Base-by-base conservation (phyloP, 2,113 vertebrate species). In the Dicrurus megarhynchus region DNA sequence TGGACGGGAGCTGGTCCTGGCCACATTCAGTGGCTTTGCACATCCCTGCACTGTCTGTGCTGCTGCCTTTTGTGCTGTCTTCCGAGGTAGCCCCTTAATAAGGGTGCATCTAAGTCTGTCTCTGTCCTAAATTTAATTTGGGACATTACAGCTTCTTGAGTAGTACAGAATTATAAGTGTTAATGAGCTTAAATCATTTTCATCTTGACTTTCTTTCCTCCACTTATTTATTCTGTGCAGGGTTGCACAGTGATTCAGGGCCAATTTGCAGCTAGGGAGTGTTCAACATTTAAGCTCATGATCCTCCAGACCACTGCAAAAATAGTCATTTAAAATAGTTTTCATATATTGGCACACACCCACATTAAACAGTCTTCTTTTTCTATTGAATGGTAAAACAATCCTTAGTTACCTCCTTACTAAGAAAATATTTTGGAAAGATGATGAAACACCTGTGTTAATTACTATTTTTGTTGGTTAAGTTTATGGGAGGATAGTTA, bases 401-500 rank as follows among this genome's bases (percentile, higher is more conserved):
- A 91, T 77, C 77, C 76, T 93, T 16, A 33, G 37, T 93, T 87
- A 74, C 74, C 55, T 85, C 87, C 63, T 93, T 91, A 90, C 84
- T 74, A 35, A 83, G 74, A 94, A 96, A 97, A 91, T 85, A 76
- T 90, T 94, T 95, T 55, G 39, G 57, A 37, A 91, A 52, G 30
- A 80, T 93, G 87, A 82, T 76, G 71, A 74, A 93, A 80, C 84
- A 94, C 63, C 55, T 95, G 44, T 85, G 70, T 69, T 93, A 95
- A 92, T 94, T 80, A 73, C 50, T 91, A 35, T 86, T 96, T 95
- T 90, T 96, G 67, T 96, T 92, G 84, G 39, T 97, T 74, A 83
- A n/a, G 24, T 83, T 85, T 90, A 44, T 87, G 60, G 74, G 79
- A 95, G 82, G 69, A 33, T 76, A 77, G 35, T 67, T 78, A 65